These are phyloP conservation scores for Heteronetta atricapilla DNA, from an alignment of 2,113 vertebrate species.

Conservation along the genomic window DNA sequence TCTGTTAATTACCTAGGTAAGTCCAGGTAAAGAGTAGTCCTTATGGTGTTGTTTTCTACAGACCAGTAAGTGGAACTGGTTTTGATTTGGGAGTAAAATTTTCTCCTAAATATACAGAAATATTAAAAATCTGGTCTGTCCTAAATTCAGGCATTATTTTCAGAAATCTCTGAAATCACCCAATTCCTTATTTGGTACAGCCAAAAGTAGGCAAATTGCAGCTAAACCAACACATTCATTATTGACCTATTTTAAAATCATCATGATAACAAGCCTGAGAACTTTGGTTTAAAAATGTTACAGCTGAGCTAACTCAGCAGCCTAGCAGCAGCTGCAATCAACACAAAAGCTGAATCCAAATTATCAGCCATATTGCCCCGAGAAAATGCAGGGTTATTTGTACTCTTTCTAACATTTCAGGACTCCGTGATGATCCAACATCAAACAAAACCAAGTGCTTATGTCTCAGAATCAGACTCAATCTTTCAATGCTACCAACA, in stretches of 20 bases:
- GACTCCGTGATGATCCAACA: background rate
- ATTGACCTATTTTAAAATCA: background rate
- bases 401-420: background rate
- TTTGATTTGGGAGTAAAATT: background rate
- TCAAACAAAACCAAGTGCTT: background rate
- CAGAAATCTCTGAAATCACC: background rate
- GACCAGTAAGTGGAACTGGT: background rate
- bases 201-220: background rate
- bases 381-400: background rate
- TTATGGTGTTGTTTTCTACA: background rate
- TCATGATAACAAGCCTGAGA: background rate
- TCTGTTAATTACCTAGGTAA: too few species aligned
- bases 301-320: background rate
- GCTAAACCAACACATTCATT: background rate
- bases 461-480: background rate
- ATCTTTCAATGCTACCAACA: background rate
- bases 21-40: background rate
- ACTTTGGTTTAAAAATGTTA: background rate
- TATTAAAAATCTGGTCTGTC: background rate
- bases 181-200: background rate
- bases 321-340: background rate
- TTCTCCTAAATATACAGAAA: background rate
- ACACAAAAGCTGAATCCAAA: background rate
- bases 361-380: background rate
- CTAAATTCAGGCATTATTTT: background rate